Conservation (phyloP, 2,797 vertebrate genomes). For the Chiroxiphia lanceolata region DNA sequence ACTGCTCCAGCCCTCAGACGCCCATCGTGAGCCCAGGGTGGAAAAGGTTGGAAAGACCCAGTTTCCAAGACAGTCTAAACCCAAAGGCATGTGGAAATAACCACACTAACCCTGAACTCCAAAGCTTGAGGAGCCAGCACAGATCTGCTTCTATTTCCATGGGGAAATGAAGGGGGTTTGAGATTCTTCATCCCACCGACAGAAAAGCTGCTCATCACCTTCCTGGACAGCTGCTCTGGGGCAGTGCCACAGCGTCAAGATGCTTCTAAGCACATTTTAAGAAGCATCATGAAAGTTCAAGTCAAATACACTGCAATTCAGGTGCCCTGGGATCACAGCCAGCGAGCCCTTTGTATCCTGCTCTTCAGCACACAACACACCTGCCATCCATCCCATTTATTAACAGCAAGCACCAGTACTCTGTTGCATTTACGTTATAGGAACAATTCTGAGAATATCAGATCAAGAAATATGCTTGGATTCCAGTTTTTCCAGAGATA, state of each 20-base stretch:
- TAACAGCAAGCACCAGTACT: not conserved
- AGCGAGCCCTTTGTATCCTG: not conserved
- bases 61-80: not conserved
- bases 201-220: not conserved
- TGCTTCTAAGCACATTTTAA: not conserved
- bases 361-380: not conserved
- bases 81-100: not conserved
- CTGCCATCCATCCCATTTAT: not conserved
- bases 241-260: not conserved
- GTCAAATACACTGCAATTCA: not conserved
- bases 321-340: not conserved
- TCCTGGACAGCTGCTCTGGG: not conserved
- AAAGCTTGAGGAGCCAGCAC: not conserved
- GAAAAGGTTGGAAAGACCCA: not conserved
- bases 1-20: not conserved
- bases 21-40: not conserved
- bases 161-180: not conserved
- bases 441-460: not conserved
- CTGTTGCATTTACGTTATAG: not conserved
- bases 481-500: not conserved
- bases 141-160: not conserved
- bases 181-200: not conserved
- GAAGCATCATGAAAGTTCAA: not conserved
- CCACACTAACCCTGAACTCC: not conserved
- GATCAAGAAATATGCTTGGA: not conserved